Evolutionary conservation across 2,888 invertebrate genomes (phyloP), one percentile per base, ranked within the genome.

Genomic region (Drosophila buzzatii): DNA sequence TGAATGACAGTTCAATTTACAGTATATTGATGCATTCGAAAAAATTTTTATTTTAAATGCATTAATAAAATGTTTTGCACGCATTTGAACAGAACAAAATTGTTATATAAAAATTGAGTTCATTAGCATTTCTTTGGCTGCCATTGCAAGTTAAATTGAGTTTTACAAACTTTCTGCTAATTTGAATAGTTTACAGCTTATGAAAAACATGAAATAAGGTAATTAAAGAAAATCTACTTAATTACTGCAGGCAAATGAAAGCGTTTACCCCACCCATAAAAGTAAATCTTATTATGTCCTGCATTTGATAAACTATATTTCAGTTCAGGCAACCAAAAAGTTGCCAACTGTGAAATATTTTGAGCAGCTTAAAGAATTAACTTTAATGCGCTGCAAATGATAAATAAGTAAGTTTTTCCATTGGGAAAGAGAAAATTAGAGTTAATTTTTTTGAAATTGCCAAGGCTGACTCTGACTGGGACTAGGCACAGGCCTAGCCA

Each of bases 361-460:
- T 14, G 8, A 16, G 9, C 18, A 10, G 23, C 37, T 37, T 53
- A 37, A 53, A 53, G 16, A 37, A 5, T 14, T 52, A 8, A 35
- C 16, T 52, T 52, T 1, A 2, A 23, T 37, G 3, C 3, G 23
- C 2, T 9, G 18, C 1, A n/a, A 9, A 8, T 47, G n/a, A 5
- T 2, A 31, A 31, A 49, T 20, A 18, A 51, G 18, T 18, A 33
- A 33, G 49, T 31, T 31, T 49, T 31, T 53, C 39, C 53, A 27
- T n/a, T 27, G 8, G 35, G 33, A 37, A 6, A 49, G 41, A 31
- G 59, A 63, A 35, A 60, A 49, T 62, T 74, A 56, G 47, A 51
- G 33, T 33, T 51, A 2, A 51, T 51, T 49, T 18, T 62, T 45
- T 27, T 33, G 23, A 9, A 33, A 53, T n/a, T n/a, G n/a, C n/a